phyloP scores from a whole-genome alignment of 2,797 vertebrate species.

The Nothura maculosa region DNA sequence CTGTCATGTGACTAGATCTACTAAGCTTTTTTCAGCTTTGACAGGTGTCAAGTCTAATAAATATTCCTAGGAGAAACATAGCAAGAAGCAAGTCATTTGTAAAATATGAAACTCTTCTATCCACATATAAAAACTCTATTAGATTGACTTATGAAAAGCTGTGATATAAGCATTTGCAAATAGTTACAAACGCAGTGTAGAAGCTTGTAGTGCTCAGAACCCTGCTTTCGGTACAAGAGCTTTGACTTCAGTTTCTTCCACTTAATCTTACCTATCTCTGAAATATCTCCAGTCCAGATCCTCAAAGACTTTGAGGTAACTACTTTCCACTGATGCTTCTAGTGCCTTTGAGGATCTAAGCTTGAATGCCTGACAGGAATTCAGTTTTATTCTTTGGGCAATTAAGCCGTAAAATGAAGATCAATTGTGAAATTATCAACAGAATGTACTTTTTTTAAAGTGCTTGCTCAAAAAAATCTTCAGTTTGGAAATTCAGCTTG shows the following conservation, averaged over 20 bases:
- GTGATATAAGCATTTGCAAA: neutral
- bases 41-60: neutral
- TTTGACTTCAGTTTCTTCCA: neutral
- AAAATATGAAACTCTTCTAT: neutral
- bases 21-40: neutral
- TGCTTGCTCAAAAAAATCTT: neutral
- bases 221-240: neutral
- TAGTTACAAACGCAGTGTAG: neutral
- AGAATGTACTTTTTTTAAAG: neutral
- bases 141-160: neutral
- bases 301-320: neutral
- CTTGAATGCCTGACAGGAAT: neutral
- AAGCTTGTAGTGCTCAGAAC: neutral
- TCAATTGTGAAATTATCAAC: neutral
- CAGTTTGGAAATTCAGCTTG: neutral
- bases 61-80: neutral
- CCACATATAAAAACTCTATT: neutral
- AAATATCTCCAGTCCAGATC: neutral
- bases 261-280: neutral
- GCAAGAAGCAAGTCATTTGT: neutral
- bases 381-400: neutral
- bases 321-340: neutral
- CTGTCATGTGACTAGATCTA: neutral
- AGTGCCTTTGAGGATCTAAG: neutral
- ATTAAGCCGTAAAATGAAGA: neutral